Conservation (phyloP, 1,140 invertebrate genomes). For the Euglossa dilemma region DNA sequence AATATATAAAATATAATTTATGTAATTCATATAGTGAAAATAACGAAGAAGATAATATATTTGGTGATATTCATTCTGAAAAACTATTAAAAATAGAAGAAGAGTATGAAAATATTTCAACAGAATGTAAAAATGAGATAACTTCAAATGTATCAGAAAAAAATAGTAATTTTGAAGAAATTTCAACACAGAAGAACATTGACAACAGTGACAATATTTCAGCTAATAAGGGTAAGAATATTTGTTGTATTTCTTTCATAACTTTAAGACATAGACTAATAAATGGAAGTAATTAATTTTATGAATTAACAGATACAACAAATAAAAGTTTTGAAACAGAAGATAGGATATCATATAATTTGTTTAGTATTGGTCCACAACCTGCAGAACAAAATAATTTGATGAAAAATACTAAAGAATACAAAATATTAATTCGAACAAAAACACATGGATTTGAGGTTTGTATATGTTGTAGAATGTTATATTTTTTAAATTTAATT, state of each 20-base stretch:
- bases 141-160: neutral
- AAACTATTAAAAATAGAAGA: conserved; percentile 46
- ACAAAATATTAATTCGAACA: conserved; percentile 79
- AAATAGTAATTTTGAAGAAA: neutral
- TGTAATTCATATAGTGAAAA: conserved; percentile 10
- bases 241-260: neutral
- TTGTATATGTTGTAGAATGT: conserved; percentile 38
- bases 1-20: conserved; percentile 21
- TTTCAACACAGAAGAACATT: neutral
- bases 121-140: neutral
- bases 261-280: neutral
- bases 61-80: conserved; percentile 46
- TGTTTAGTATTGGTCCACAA: conserved; percentile 78
- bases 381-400: conserved; percentile 66
- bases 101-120: conserved; percentile 6
- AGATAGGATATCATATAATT: conserved; percentile 76
- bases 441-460: conserved; percentile 80
- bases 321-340: neutral
- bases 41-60: conserved; percentile 30
- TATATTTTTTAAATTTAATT: neutral
- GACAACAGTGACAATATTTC: neutral
- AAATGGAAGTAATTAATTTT: neutral
- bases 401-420: conserved; percentile 72
- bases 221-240: neutral
- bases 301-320: neutral